phyloP scores from a whole-genome alignment of 2,797 vertebrate species.

The Astyanax mexicanus region DNA sequence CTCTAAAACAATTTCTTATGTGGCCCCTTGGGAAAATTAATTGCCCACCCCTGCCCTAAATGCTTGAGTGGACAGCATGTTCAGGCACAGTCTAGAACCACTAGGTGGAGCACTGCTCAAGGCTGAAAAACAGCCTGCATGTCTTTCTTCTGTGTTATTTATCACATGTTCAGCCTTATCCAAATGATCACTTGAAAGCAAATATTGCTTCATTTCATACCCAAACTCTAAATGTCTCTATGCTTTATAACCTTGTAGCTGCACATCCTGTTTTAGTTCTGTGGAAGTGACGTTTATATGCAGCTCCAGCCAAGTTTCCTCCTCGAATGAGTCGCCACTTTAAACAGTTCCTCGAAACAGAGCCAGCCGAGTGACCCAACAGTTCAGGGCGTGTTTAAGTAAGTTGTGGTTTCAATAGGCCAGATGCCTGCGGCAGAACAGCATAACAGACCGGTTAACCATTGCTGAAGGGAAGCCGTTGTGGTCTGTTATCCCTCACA shows the following conservation, averaged over 20 bases:
- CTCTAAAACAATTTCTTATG: too few species aligned
- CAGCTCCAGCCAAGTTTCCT: background rate
- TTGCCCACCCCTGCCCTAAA: too few species aligned
- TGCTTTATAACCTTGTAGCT: background rate
- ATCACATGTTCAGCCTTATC: background rate
- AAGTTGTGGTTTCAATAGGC: background rate
- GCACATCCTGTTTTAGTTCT: background rate
- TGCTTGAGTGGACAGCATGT: background rate
- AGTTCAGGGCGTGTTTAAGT: background rate
- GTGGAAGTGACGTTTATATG: background rate
- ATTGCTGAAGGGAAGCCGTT: background rate
- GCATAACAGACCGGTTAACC: background rate
- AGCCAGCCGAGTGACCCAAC: background rate
- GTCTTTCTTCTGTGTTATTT: background rate
- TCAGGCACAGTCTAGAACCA: constrained; percentile 11
- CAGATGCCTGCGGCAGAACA: too few species aligned
- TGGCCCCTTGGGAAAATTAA: too few species aligned
- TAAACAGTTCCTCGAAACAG: background rate
- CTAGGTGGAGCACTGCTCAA: constrained; percentile 34
- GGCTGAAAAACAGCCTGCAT: background rate
- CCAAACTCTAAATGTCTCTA: background rate
- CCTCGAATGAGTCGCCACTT: too few species aligned
- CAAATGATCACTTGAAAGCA: constrained; percentile 1
- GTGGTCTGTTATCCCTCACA: background rate
- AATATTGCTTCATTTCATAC: constrained; percentile 3